Evolutionary conservation across 1,140 invertebrate genomes (phyloP).

Genomic region (Zaprionus capensis): DNA sequence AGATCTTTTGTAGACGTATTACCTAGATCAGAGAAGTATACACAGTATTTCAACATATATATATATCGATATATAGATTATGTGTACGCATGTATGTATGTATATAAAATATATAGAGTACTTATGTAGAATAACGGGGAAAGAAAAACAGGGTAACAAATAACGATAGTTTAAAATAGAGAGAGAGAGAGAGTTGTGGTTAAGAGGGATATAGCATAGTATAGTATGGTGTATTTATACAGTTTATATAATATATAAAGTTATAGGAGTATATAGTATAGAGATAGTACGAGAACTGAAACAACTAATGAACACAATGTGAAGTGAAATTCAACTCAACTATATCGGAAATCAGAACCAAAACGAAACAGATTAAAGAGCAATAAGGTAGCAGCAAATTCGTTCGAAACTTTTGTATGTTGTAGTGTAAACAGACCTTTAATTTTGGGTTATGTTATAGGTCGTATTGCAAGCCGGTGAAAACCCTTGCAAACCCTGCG

Average conservation of each 20-base stretch:
- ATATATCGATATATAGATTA: slow-evolving; percentile 23
- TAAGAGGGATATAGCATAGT: slow-evolving; percentile 21
- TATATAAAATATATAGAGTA: slow-evolving; percentile 3
- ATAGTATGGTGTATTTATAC: slow-evolving; percentile 1
- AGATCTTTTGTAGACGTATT: slow-evolving; percentile 84
- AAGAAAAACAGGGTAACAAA: slow-evolving; percentile 7
- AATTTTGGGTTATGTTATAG: neutral
- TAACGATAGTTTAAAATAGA: slow-evolving; percentile 28
- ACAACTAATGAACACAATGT: neutral
- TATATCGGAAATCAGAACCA: neutral
- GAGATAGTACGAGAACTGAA: neutral
- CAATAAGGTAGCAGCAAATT: neutral
- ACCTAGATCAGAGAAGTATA: slow-evolving; percentile 78
- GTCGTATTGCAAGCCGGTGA: neutral
- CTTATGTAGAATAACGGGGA: slow-evolving; percentile 2
- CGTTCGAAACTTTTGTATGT: neutral
- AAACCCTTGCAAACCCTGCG: no score
- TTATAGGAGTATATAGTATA: neutral
- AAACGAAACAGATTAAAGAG: neutral
- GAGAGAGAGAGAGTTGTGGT: slow-evolving; percentile 1
- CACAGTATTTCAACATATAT: slow-evolving; percentile 56
- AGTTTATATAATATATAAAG: neutral
- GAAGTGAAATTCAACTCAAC: slow-evolving; percentile 1
- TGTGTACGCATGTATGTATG: slow-evolving; percentile 25
- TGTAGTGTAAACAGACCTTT: neutral